These are phyloP conservation scores for Coregonus sp. DNA, from an alignment of 2,797 vertebrate genomes.

Conservation along the genomic window DNA sequence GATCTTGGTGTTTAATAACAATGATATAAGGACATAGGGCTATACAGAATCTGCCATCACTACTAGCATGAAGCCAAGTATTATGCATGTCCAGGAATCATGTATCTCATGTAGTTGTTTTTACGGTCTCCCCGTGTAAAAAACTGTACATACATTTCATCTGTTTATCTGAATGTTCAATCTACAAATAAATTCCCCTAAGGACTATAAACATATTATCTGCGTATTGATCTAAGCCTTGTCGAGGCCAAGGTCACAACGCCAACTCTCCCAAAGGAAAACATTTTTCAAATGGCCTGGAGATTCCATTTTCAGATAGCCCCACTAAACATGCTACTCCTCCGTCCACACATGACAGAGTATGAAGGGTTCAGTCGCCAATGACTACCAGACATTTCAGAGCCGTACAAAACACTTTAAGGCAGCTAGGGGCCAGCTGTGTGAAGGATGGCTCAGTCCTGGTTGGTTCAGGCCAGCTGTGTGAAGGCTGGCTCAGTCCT, in stretches of 20 bases:
- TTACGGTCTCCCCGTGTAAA: neutral
- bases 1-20: no score
- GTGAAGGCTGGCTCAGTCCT: neutral
- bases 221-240: neutral
- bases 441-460: neutral
- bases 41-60: no score
- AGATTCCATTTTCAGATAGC: slow-evolving; percentile 4
- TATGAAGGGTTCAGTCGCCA: no score
- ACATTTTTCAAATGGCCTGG: neutral
- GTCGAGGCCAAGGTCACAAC: neutral
- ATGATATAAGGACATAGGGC: no score
- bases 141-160: neutral
- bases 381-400: no score
- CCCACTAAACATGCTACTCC: neutral
- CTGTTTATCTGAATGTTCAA: neutral
- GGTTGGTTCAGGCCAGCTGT: neutral
- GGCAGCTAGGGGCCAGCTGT: neutral
- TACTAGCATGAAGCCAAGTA: neutral
- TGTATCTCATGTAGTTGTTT: neutral
- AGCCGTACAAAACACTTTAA: neutral
- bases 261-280: neutral
- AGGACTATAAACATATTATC: neutral
- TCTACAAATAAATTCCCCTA: neutral
- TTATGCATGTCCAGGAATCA: neutral
- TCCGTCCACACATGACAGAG: neutral